Conservation (phyloP, 2,113 vertebrate species). For the human (Homo sapiens) region DNA sequence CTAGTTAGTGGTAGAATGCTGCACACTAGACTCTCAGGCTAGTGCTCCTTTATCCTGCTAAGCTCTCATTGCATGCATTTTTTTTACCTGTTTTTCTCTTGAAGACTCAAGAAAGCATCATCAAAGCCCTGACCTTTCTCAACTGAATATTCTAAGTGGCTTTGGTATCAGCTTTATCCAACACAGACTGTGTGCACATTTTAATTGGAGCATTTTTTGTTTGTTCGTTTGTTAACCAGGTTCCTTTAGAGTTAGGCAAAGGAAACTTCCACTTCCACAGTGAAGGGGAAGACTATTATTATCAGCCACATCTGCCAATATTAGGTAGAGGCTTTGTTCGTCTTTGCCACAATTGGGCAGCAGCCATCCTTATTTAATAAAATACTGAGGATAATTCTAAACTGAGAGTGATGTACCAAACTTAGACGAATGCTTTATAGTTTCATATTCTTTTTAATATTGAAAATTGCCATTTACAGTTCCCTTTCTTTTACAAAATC, state of each 20-base stretch:
- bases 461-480: not conserved
- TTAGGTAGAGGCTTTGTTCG: not conserved
- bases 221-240: not conserved
- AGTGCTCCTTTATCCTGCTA: not conserved
- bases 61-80: not conserved
- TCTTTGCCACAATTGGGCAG: not conserved
- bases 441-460: not conserved
- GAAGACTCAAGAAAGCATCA: not conserved
- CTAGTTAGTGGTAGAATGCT: not conserved
- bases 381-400: not conserved
- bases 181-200: not conserved
- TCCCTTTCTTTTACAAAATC: not conserved
- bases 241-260: not conserved
- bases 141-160: not conserved
- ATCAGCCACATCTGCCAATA: not conserved
- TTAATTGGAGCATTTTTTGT: not conserved
- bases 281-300: not conserved
- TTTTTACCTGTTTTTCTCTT: not conserved
- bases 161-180: not conserved
- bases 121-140: not conserved
- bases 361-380: conserved; percentile 12
- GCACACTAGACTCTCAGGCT: not conserved
- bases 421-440: not conserved
- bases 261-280: not conserved
- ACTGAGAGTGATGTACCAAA: not conserved